Base-by-base conservation (phyloP, 2,113 vertebrate genomes). In the Alligator mississippiensis region DNA sequence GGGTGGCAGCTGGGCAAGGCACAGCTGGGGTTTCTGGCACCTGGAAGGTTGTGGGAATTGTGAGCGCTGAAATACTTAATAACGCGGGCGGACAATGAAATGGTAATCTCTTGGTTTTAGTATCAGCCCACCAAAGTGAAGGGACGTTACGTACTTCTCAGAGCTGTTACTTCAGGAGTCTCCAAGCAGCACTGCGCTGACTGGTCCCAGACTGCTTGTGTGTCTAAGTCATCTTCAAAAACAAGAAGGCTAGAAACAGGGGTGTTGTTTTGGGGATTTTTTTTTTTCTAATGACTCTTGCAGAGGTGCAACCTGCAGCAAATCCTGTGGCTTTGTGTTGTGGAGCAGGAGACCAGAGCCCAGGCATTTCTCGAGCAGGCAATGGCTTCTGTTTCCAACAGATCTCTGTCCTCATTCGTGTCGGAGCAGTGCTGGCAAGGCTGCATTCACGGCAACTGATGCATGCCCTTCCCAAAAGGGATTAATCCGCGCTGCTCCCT, bases 341-440 rank as follows among this genome's bases (percentile, higher is more conserved):
- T 1, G 70, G 92, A 80, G 84, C 85, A 66, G 2, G 70, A 85
- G 92, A 88, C 84, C 80, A 22, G 79, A 70, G 90, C 90, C 74
- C 96, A 96, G 96, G 72, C 93, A 83, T 6, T 90, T 87, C 85
- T 24, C 79, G 86, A 93, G 95, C 25, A 87, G 63, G 86, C 84
- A 68, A 4, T 5, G n/a, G 84, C 83, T 95, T 79, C 93, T 91
- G 95, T 96, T 96, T 85, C 96, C 96, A 97, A 93, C 85, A 97
- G 88, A 72, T 61, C 88, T 93, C 90, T 77, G 30, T 9, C 16
- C 91, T 74, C 77, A 83, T 38, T 6, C 25, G 0, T 0, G 38
- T 9, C 54, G 93, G 90, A 96, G 47, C 1, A 21, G 30, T 87
- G 94, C 94, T 93, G 95, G 89, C 90, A 94, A 93, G 91, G 79